These are phyloP conservation scores for Macrobrachium nipponense DNA, from an alignment of 1,140 invertebrate species.

Conservation along the genomic window DNA sequence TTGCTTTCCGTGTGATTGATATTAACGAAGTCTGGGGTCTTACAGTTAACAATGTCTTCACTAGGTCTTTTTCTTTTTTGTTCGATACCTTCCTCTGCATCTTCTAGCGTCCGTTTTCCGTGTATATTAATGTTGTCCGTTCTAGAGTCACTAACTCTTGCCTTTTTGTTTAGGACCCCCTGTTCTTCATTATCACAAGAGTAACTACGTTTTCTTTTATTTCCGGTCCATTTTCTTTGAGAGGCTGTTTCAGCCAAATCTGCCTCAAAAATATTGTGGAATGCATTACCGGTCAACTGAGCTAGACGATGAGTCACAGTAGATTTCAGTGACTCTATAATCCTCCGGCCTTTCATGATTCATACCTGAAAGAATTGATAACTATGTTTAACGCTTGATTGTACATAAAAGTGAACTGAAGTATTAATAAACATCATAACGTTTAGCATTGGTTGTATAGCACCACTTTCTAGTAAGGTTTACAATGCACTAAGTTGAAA, in stretches of 20 bases:
- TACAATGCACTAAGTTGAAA: too few relatives aligned
- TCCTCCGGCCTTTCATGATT: neutral
- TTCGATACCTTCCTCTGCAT: neutral
- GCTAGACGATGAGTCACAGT: neutral
- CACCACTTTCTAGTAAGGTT: too few relatives aligned
- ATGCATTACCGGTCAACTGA: conserved; percentile 15
- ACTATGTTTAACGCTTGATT: too few relatives aligned
- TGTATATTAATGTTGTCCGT: neutral
- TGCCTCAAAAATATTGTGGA: conserved; percentile 15
- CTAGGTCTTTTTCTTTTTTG: neutral
- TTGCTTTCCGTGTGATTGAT: neutral
- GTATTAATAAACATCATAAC: too few relatives aligned
- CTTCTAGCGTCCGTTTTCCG: neutral
- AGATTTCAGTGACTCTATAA: conserved; percentile 2
- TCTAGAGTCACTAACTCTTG: neutral
- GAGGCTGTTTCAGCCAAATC: neutral
- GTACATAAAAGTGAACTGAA: too few relatives aligned
- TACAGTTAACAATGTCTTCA: too few relatives aligned
- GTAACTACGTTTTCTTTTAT: conserved; percentile 47
- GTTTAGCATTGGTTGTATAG: too few relatives aligned
- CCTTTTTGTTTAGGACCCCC: conserved; percentile 22
- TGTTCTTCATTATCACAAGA: conserved; percentile 10
- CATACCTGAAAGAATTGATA: too few relatives aligned
- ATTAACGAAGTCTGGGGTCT: too few relatives aligned
- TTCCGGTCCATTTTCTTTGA: conserved; percentile 3